phyloP scores from a whole-genome alignment of 2,797 vertebrate species.

The Paedocypris micromegethes region DNA sequence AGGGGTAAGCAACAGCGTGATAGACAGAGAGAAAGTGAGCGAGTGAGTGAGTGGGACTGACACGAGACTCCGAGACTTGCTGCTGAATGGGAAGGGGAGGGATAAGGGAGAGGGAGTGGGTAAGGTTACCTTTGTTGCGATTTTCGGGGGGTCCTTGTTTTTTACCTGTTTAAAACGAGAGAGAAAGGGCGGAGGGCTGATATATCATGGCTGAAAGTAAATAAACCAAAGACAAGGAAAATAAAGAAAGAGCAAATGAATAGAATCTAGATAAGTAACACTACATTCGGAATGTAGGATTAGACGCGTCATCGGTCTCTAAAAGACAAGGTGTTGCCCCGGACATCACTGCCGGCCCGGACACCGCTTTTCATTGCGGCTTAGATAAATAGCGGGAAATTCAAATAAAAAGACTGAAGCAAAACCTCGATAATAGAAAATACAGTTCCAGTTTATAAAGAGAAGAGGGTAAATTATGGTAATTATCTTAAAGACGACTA shows the following conservation, averaged over 20 bases:
- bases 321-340: conserved; percentile 37
- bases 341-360: conserved; percentile 18
- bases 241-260: conserved; percentile 55
- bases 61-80: conserved; percentile 68
- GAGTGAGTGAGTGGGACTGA: conserved; percentile 64
- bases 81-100: conserved; percentile 63
- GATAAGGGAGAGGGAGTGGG: conserved; percentile 70
- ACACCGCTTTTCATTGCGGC: conserved; percentile 32
- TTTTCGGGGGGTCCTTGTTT: conserved; percentile 99
- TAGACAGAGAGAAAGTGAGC: conserved; percentile 53
- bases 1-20: conserved; percentile 55
- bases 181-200: conserved; percentile 87
- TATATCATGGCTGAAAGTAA: conserved; percentile 77
- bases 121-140: conserved; percentile 99
- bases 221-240: conserved; percentile 61
- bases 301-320: conserved; percentile 50
- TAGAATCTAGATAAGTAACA: conserved; percentile 62
- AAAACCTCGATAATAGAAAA: background rate
- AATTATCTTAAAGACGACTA: background rate
- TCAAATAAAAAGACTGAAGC: too few relatives aligned
- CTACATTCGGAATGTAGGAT: conserved; percentile 62
- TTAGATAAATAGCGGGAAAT: background rate
- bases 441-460: background rate
- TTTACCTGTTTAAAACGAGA: conserved; percentile 99
- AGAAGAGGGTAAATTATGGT: background rate